phyloP scores from a whole-genome alignment of 2,797 vertebrate genomes.

The Pangasius djambal region DNA sequence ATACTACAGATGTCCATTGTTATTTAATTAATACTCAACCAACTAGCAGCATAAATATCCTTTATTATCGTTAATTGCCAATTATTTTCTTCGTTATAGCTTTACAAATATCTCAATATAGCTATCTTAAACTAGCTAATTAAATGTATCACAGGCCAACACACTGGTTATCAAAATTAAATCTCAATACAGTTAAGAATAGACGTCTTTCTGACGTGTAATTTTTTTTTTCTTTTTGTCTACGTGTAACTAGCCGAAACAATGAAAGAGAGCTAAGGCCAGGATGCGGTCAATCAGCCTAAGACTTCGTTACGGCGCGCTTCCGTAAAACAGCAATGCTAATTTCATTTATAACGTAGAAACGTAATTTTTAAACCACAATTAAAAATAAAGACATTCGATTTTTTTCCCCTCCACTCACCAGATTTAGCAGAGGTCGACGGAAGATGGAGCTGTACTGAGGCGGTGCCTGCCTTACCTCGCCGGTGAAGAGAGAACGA shows the following conservation, averaged over 20 bases:
- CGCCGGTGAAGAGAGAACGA: slow-evolving; percentile 62
- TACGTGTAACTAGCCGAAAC: not conserved
- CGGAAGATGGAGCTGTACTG: slow-evolving; percentile 29
- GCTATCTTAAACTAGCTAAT: not conserved
- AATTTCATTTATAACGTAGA: not conserved
- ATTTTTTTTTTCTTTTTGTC: too few species aligned
- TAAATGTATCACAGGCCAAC: fast-evolving
- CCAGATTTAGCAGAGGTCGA: slow-evolving; percentile 49
- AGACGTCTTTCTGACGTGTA: not conserved
- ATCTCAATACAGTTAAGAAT: not conserved
- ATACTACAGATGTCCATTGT: too few species aligned
- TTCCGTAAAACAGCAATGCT: not conserved
- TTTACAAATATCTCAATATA: not conserved
- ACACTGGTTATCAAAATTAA: not conserved
- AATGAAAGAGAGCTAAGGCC: not conserved
- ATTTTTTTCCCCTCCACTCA: slow-evolving; percentile 41
- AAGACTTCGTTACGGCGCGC: too few species aligned
- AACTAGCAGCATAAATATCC: not conserved
- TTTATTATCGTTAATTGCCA: not conserved
- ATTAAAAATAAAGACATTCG: not conserved
- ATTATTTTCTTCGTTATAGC: not conserved
- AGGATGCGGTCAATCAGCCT: not conserved
- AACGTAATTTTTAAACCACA: not conserved
- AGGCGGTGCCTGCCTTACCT: slow-evolving; percentile 46
- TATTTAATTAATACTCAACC: not conserved